Evolutionary conservation across 2,888 invertebrate species (phyloP), one percentile per base, ranked within the genome.

Genomic region (Metalampra italica): DNA sequence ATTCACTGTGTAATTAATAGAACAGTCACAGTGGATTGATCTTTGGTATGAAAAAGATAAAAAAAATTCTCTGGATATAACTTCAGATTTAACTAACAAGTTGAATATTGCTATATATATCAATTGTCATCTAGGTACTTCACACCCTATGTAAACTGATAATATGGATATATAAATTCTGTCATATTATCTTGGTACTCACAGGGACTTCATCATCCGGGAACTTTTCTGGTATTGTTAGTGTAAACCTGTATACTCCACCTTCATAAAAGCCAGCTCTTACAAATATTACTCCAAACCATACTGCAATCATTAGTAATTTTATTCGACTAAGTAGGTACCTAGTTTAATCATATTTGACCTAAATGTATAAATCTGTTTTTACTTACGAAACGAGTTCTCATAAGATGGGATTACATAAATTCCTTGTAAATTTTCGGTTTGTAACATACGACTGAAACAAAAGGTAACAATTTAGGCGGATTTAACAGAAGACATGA

Each of bases 371-470:
- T 32, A 32, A n/a, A 11, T 2, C 11, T 8, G 1, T 32, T 40
- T 29, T 11, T 40, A 92, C 93, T 93, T 91, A 96, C 96, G 72
- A 68, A 96, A 92, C 46, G 95, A 94, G 72, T 93, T 94, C 68
- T 94, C 93, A 69, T 94, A 94, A 43, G 98, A 97, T 50, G 98
- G 98, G 79, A 98, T 96, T 13, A 97, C 96, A 86, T 98, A 98
- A 51, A 98, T 92, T 45, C 98, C 97, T 66, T 94, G 94, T 59
- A 97, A 85, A 75, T 95, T 94, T 83, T 97, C 96, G 46, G 94
- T 94, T 72, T 94, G 93, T 57, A 97, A 82, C 92, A 95, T 94
- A 78, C 96, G 94, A 78, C 96, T 97, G 76, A 58, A 93, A 92
- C 14, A 45, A 38, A 38, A 37, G 30, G 30, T 29, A 32, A 34